Percentiles rank a stretch among this genome's conserved stretches.
Evolutionary conservation across 2,888 invertebrate species (phyloP).

Genomic region (Melanchra persicariae): DNA sequence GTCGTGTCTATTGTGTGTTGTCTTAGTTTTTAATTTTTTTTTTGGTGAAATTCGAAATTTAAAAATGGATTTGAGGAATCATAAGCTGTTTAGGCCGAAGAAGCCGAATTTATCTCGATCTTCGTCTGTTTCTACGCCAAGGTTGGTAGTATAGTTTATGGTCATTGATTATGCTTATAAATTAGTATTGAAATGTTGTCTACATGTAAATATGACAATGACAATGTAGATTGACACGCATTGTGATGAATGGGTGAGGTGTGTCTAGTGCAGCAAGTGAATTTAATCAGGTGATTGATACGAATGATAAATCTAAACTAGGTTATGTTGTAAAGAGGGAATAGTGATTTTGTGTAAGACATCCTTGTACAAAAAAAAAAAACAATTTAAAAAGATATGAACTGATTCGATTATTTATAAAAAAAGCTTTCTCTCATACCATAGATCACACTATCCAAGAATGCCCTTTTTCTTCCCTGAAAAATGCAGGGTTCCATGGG

Average conservation of each 20-base stretch:
- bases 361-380: neutral
- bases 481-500: too few relatives aligned
- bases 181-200: slow-evolving; percentile 20
- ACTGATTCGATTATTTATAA: too few relatives aligned
- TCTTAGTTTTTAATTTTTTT: slow-evolving; percentile 56
- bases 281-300: slow-evolving; percentile 4
- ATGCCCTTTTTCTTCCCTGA: too few relatives aligned
- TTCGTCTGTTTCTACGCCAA: slow-evolving; percentile 85
- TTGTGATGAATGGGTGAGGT: slow-evolving; percentile 20
- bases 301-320: neutral
- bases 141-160: slow-evolving; percentile 70
- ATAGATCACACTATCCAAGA: too few relatives aligned
- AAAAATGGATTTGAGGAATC: slow-evolving; percentile 85
- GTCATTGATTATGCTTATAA: slow-evolving; percentile 8
- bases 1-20: slow-evolving; percentile 78
- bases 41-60: slow-evolving; percentile 47
- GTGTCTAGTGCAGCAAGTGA: slow-evolving; percentile 2
- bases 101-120: slow-evolving; percentile 81
- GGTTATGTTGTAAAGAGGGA: neutral
- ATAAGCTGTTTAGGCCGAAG: slow-evolving; percentile 79
- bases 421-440: too few relatives aligned
- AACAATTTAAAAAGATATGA: neutral
- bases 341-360: neutral
- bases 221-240: slow-evolving; percentile 15
- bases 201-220: slow-evolving; percentile 14